Conservation (phyloP, 2,888 invertebrate genomes). For the Cecidostiba fungosa region DNA sequence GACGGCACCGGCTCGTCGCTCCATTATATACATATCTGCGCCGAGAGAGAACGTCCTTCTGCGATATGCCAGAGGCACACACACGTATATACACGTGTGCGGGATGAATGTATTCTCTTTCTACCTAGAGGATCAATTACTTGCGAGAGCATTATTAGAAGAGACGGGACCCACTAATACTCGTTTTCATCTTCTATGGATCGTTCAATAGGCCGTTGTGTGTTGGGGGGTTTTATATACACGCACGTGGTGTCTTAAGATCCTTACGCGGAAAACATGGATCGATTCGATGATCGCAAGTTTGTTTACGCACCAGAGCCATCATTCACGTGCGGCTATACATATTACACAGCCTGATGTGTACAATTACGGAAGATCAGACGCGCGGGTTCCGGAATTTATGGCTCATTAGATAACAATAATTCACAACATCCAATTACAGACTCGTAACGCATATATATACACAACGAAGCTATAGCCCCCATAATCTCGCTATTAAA, state of each 20-base stretch:
- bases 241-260: too few species aligned
- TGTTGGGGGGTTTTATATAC: too few species aligned
- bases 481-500: not conserved
- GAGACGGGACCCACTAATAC: not conserved
- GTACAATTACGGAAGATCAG: not conserved
- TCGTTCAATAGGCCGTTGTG: not conserved
- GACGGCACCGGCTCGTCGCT: not conserved
- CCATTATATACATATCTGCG: constrained; percentile 34
- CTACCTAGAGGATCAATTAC: constrained; percentile 51
- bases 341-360: not conserved
- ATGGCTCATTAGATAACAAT: constrained; percentile 21
- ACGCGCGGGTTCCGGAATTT: not conserved
- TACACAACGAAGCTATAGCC: not conserved
- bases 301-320: constrained; percentile 4
- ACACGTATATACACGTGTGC: not conserved
- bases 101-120: constrained; percentile 31
- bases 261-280: not conserved
- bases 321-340: not conserved
- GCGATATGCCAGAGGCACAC: not conserved
- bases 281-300: not conserved
- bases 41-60: constrained; percentile 1
- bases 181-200: constrained; percentile 19
- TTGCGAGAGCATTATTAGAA: constrained; percentile 32
- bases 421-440: constrained; percentile 3
- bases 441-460: too few species aligned